Base-by-base conservation (phyloP, 1,140 invertebrate species). In the Zaprionus vittiger region DNA sequence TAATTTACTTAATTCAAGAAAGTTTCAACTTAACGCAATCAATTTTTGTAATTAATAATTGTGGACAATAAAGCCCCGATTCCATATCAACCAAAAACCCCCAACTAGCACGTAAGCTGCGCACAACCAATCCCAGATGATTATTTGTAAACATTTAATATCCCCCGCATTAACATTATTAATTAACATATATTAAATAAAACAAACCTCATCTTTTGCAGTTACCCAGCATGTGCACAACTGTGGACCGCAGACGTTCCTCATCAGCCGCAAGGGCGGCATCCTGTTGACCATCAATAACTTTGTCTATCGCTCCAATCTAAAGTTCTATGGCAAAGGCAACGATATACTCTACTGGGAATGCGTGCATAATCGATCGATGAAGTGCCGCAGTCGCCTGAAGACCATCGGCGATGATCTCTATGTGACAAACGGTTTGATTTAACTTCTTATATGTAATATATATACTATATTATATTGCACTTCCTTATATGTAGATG, bases 381-480 rank as follows among this genome's bases (percentile, higher is more conserved):
- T 80, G 26, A 93, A 93, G 55, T 93, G 92, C 56, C 84, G 91
- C 14, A 93, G 92, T 54, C 89, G 92, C 22, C 63, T 93, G 11
- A 93, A 93, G 65, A 93, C 92, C 38, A 81, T 93, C 22, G 92
- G 92, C 2, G 86, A 93, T 77, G 86, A 93, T 83, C 77, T 93
- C 60, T 92, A 89, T 59, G 83, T 93, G 17, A 92, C 92, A 24
- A 93, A 93, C 75, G 92, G 92, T 93, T 69, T 52, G 77, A 77
- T 49, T 15, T 7, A 11, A 2, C n/a, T 14, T 54, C 0, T 0
- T 31, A 7, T 26, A 12, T 14, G 6, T 12, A 5, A 9, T 22
- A 22, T 14, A 12, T 26, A 4, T 49, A 22, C 0, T 5, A 52
- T 37, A 28, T 38, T 26, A 28, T 38, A 0, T 5, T 3, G 14